Evolutionary conservation across 1,140 invertebrate genomes (phyloP).

Genomic region (Drosophila murphyi): DNA sequence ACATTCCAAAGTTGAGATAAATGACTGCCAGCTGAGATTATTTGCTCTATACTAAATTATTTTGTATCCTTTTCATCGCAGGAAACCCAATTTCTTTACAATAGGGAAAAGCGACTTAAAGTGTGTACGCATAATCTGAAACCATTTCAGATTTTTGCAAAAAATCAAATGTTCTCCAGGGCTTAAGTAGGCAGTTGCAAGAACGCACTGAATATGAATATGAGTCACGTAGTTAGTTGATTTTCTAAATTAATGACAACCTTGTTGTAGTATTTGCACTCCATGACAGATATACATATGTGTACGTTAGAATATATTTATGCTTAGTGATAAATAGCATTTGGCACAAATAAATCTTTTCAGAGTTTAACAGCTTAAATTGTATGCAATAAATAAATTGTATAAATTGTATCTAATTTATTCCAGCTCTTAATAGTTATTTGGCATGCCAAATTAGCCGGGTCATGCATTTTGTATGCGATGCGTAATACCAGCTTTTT

Average conservation of each 20-base stretch:
- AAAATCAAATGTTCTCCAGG: neutral
- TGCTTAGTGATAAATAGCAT: neutral
- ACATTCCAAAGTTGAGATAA: neutral
- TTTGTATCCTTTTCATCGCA: too few species aligned
- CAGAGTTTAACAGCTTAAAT: neutral
- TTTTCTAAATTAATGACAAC: neutral
- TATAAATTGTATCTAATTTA: neutral
- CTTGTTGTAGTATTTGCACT: neutral
- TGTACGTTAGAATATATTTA: neutral
- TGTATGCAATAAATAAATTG: neutral
- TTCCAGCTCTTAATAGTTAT: slow-evolving; percentile 1
- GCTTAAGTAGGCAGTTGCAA: neutral
- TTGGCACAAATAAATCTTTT: neutral
- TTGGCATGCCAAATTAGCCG: slow-evolving; percentile 15
- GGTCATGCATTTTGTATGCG: slow-evolving; percentile 33
- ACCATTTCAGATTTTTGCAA: neutral
- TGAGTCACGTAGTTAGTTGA: neutral
- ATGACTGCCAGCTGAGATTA: slow-evolving; percentile 3
- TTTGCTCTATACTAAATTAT: neutral
- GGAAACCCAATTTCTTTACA: neutral
- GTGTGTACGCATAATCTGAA: neutral
- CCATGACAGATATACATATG: neutral
- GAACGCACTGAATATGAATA: neutral
- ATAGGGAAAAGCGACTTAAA: neutral
- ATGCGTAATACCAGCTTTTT: slow-evolving; percentile 16